Conservation (phyloP, 2,888 invertebrate genomes). For the Caenorhabditis macrosperma region DNA sequence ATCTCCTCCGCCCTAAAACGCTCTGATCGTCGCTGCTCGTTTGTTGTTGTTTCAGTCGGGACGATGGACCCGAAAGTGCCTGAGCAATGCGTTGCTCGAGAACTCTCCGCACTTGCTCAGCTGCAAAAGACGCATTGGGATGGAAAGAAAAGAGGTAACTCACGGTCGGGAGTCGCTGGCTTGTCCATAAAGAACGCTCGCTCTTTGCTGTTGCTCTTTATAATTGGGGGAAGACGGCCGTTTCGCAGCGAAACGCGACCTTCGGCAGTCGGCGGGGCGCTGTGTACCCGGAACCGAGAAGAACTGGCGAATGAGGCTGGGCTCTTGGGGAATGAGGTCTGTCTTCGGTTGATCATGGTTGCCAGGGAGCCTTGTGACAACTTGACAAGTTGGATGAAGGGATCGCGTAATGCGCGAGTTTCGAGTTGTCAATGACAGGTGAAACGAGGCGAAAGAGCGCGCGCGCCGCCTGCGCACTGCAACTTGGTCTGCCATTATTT, state of each 20-base stretch:
- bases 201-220: slow-evolving; percentile 23
- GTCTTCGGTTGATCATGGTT: slow-evolving; percentile 46
- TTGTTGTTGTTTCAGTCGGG: slow-evolving; percentile 33
- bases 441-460: slow-evolving; percentile 41
- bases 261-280: slow-evolving; percentile 51
- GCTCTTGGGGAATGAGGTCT: slow-evolving; percentile 33
- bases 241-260: slow-evolving; percentile 4
- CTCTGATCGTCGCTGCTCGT: slow-evolving; percentile 33
- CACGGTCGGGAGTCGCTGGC: slow-evolving; percentile 54
- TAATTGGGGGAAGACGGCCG: slow-evolving; percentile 38
- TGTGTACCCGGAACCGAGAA: slow-evolving; percentile 48
- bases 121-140: slow-evolving; percentile 12
- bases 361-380: slow-evolving; percentile 28
- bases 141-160: not conserved
- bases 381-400: slow-evolving; percentile 31
- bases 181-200: slow-evolving; percentile 28
- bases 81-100: slow-evolving; percentile 53
- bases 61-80: slow-evolving; percentile 36
- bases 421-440: slow-evolving; percentile 48
- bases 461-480: slow-evolving; percentile 16
- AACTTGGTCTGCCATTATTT: slow-evolving; percentile 34
- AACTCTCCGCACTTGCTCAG: slow-evolving; percentile 41
- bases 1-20: slow-evolving; percentile 22
- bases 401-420: slow-evolving; percentile 11
- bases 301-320: slow-evolving; percentile 6